Percentiles rank a stretch among this genome's conserved stretches.
These are phyloP conservation scores for Falco novaeseelandiae DNA, from an alignment of 2,797 vertebrate genomes.

Conservation along the genomic window DNA sequence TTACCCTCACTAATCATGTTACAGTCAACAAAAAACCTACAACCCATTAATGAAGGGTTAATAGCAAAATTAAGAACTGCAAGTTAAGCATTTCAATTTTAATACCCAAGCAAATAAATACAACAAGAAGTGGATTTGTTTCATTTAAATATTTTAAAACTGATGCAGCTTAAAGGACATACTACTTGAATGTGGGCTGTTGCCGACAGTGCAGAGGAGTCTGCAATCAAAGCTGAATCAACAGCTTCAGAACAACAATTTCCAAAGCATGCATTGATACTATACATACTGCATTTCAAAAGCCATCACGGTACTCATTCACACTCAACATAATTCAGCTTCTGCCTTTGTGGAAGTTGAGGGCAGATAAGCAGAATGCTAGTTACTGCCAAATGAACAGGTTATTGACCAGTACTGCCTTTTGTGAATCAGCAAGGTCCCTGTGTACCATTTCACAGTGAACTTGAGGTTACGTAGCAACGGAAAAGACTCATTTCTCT, in stretches of 20 bases:
- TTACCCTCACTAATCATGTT: background rate
- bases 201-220: background rate
- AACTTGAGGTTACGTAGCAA: background rate
- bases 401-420: background rate
- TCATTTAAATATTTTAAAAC: background rate
- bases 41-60: background rate
- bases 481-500: background rate
- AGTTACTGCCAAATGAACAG: background rate
- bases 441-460: background rate
- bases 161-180: background rate
- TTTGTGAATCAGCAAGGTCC: background rate
- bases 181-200: background rate
- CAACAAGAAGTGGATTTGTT: background rate
- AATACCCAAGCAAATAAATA: background rate
- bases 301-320: background rate
- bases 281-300: background rate
- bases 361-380: background rate
- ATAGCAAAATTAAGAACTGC: background rate
- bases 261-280: background rate
- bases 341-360: background rate
- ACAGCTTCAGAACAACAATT: background rate
- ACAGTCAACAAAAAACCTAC: background rate
- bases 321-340: background rate
- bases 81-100: background rate
- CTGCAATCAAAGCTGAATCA: background rate